A percentile compares a stretch with the other conserved stretches of the same genome.
These are phyloP conservation scores for Palaemon carinicauda DNA, from an alignment of 1,140 invertebrate species.

Conservation along the genomic window DNA sequence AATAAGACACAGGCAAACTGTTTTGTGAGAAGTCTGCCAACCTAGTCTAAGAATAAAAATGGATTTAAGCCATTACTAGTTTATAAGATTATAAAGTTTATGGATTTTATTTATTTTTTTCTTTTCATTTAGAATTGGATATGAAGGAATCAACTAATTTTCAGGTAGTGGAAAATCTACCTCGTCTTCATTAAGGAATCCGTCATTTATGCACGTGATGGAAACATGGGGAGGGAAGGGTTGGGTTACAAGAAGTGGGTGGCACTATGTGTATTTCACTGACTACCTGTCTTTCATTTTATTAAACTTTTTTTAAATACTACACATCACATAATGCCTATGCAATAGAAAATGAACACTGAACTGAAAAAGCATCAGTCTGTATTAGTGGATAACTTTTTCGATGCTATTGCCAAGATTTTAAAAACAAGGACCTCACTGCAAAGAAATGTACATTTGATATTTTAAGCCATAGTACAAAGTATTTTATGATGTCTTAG, in stretches of 20 bases:
- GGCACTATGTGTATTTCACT: constrained; percentile 50
- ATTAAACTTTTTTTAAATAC: constrained; percentile 42
- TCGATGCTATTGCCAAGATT: constrained; percentile 51
- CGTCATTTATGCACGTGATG: background rate
- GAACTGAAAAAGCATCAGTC: constrained; percentile 25
- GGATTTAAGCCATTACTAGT: background rate
- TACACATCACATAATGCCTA: constrained; percentile 39
- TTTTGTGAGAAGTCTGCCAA: constrained; percentile 36
- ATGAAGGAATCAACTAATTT: constrained; percentile 6
- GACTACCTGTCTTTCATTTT: constrained; percentile 57
- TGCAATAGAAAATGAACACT: constrained; percentile 45
- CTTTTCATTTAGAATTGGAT: background rate
- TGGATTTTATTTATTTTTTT: constrained; percentile 31
- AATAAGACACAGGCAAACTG: constrained; percentile 20
- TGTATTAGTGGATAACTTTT: constrained; percentile 35
- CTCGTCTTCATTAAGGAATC: constrained; percentile 22
- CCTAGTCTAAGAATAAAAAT: constrained; percentile 33
- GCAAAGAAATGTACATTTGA: constrained; percentile 47
- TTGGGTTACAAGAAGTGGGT: constrained; percentile 2
- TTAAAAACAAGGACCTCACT: constrained; percentile 48
- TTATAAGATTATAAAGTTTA: constrained; percentile 4
- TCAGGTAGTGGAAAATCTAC: constrained; percentile 51
- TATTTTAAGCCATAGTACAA: constrained; percentile 57
- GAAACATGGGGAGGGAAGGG: background rate
- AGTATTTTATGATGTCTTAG: constrained; percentile 55